Base-by-base conservation (phyloP, 2,888 invertebrate species). In the Caenorhabditis afra region DNA sequence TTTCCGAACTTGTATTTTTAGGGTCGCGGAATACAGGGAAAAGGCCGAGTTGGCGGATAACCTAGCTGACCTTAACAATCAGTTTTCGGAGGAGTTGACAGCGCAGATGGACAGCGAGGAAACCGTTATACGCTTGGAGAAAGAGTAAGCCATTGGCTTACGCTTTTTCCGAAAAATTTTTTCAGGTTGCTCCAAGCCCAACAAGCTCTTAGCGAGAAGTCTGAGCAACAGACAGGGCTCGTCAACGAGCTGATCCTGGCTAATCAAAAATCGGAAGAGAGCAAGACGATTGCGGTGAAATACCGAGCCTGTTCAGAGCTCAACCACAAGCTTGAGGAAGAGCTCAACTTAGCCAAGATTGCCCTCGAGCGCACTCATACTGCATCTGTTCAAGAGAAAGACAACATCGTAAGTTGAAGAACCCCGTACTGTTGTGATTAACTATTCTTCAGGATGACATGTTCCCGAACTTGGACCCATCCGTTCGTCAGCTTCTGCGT, bases 401-500 rank as follows among this genome's bases (percentile, higher is more conserved):
- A 47, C 14, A n/a, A 37, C 12, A n/a, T 41, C 4, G 23, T 52
- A 16, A 47, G 55, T 37, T 1, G 29, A n/a, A 20, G 20, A 35
- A 37, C n/a, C 16, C 12, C 12, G 3, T 8, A 5, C 1, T 18
- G 14, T 18, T 23, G n/a, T 53, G 10, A 52, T 14, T 3, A 29
- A 10, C 11, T 0, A 35, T n/a, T 22, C 44, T 37, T 20, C 47
- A 65, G 65, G 53, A 55, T 29, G 45, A 53, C 14, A 45, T 65
- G 55, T 65, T 65, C 22, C 55, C 65, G 5, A n/a, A 44, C 0
- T 14, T 53, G 65, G 65, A 65, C 37, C 65, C 65, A 8, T 45
- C 65, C 1, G 45, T 55, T 37, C 65, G 65, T 20, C 65, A 55
- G 18, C 55, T 65, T 12, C 44, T 65, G 10, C 53, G 53, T 37